phyloP scores from a whole-genome alignment of 2,888 invertebrate species.

The Drosophila stalkeri region DNA sequence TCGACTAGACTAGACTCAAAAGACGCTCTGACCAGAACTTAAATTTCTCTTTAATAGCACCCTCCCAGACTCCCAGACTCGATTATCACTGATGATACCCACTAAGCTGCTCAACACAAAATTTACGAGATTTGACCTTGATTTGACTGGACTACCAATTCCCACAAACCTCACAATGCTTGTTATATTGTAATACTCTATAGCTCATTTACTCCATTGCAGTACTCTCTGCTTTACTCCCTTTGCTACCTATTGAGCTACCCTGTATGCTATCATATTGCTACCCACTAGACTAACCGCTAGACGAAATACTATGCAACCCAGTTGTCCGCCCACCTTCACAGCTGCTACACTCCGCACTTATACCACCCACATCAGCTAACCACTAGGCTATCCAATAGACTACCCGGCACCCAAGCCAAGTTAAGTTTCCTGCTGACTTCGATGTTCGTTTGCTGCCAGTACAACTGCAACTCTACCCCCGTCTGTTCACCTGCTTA shows the following conservation, averaged over 20 bases:
- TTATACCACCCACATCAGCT: background rate
- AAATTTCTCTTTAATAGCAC: no score
- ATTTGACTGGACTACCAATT: background rate
- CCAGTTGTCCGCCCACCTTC: background rate
- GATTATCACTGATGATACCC: background rate
- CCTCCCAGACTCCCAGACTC: background rate
- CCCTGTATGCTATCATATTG: conserved; percentile 3
- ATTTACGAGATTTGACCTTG: background rate
- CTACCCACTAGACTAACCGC: background rate
- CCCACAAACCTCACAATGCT: no score
- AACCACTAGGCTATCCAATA: background rate
- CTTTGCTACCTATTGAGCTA: background rate
- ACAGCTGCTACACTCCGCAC: background rate
- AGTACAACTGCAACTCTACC: background rate
- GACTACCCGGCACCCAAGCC: background rate
- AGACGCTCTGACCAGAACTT: background rate
- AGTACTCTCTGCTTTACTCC: background rate
- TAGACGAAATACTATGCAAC: background rate
- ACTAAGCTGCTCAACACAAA: background rate
- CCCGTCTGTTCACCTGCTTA: conserved; percentile 1
- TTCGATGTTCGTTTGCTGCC: background rate
- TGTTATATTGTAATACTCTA: background rate
- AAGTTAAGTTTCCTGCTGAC: background rate
- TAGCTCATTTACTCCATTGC: background rate
- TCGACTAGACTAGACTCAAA: background rate